Evolutionary conservation across 2,113 vertebrate genomes (phyloP).

Genomic region (Salvelinus namaycush): DNA sequence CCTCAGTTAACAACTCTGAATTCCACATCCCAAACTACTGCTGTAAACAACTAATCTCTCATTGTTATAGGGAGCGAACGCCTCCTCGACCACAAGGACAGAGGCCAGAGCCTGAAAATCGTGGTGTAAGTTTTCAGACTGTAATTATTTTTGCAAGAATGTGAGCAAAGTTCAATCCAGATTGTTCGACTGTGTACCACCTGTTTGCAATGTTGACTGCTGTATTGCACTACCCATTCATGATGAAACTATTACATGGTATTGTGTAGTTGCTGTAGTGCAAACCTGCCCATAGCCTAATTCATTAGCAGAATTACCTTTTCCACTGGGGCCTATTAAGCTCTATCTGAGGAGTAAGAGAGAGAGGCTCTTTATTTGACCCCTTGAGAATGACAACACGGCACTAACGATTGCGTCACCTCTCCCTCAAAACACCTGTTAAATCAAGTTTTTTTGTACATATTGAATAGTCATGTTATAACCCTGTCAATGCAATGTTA

Average conservation of each 20-base stretch:
- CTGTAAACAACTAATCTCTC: conserved; percentile 24
- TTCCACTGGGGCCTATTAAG: conserved; percentile 66
- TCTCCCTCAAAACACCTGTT: not conserved
- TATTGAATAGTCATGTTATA: not conserved
- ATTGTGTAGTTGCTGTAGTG: conserved; percentile 28
- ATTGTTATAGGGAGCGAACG: conserved; percentile 87
- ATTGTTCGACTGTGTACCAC: not conserved
- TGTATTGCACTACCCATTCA: conserved; percentile 27
- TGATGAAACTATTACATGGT: conserved; percentile 69
- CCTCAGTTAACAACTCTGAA: not conserved
- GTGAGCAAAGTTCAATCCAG: not conserved
- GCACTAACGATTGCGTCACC: conserved; percentile 62
- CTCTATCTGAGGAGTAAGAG: conserved; percentile 17
- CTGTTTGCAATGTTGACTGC: conserved; percentile 5
- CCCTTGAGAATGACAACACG: conserved; percentile 46
- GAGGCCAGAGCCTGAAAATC: conserved; percentile 95
- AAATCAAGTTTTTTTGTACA: not conserved
- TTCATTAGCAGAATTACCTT: conserved; percentile 55
- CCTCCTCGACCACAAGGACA: conserved; percentile 97
- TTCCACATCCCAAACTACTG: not conserved
- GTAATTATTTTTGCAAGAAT: not conserved
- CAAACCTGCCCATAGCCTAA: conserved; percentile 25
- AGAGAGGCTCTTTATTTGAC: conserved; percentile 9
- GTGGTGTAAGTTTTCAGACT: conserved; percentile 83
- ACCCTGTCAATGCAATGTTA: not conserved